A percentile compares a stretch with the other conserved stretches of the same genome.
Conservation (phyloP, 2,888 invertebrate genomes). For the Hypomecis atomaria region DNA sequence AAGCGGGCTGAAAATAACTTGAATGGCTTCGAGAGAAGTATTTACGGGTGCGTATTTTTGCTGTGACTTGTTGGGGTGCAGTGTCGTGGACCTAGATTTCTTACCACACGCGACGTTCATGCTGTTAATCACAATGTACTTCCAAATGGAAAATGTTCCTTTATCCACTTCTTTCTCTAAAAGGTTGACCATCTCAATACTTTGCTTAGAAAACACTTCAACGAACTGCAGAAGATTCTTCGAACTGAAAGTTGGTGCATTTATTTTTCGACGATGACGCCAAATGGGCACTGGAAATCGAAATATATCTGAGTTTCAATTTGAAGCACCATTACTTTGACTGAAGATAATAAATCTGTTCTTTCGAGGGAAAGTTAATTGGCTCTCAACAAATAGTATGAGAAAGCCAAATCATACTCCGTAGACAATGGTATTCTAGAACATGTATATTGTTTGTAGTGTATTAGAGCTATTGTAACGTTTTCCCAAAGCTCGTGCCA, state of each 20-base stretch:
- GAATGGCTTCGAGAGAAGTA: too few species aligned
- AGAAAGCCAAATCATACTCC: too few species aligned
- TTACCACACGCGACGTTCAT: conserved; percentile 61
- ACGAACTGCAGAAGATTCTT: conserved; percentile 53
- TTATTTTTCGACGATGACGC: conserved; percentile 60
- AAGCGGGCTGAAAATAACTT: too few species aligned
- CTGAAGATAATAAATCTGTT: too few species aligned
- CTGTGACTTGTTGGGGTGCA: too few species aligned
- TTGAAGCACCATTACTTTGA: too few species aligned
- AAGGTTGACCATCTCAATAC: conserved; percentile 45
- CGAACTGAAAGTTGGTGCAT: conserved; percentile 54
- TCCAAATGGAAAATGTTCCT: conserved; percentile 53
- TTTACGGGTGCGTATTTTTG: too few species aligned
- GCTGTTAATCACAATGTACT: conserved; percentile 51
- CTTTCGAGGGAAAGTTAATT: too few species aligned
- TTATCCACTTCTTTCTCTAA: conserved; percentile 39
- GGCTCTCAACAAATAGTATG: too few species aligned
- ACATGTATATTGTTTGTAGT: too few species aligned
- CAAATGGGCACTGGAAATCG: conserved; percentile 52
- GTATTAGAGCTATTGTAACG: too few species aligned
- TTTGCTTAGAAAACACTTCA: conserved; percentile 51
- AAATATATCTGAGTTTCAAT: background rate
- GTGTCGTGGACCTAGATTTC: background rate
- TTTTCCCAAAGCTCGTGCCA: background rate
- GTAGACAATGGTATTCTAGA: too few species aligned